Conservation (phyloP, 2,797 vertebrate genomes). For the Rallus crepitans region DNA sequence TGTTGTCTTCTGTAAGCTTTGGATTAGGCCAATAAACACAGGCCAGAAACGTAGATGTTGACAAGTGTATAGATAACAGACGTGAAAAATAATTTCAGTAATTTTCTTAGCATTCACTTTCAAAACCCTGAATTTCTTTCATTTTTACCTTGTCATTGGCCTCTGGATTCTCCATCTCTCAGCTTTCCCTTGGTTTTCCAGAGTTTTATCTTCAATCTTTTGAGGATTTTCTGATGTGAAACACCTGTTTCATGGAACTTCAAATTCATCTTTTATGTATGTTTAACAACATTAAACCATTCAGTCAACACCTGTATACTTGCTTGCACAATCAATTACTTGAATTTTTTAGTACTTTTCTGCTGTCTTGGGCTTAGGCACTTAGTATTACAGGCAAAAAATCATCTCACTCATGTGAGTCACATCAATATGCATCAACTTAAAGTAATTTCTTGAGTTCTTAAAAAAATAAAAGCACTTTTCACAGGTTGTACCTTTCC, state of each 20-base stretch:
- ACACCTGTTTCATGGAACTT: not conserved
- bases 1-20: not conserved
- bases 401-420: not conserved
- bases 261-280: not conserved
- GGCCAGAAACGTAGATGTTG: not conserved
- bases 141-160: not conserved
- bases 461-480: not conserved
- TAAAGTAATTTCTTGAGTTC: not conserved
- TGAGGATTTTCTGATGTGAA: not conserved
- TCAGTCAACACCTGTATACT: not conserved
- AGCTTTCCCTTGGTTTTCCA: not conserved
- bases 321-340: not conserved
- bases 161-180: not conserved
- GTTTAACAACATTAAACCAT: not conserved
- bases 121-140: not conserved
- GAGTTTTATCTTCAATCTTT: not conserved
- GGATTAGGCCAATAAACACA: not conserved
- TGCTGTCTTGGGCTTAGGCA: not conserved
- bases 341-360: not conserved
- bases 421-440: not conserved
- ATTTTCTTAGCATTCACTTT: not conserved
- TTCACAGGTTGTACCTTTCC: not conserved
- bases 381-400: conserved; percentile 1
- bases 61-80: not conserved
- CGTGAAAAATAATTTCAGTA: not conserved